Evolutionary conservation across 1,140 invertebrate species (phyloP).

Genomic region (roundworm (Caenorhabditis elegans)): WBcel235 BX284606.5:12943501-12944000

Average conservation of each 20-base stretch:
- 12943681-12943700: not conserved
- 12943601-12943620: not conserved
- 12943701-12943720: too few relatives aligned
- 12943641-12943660: not conserved
- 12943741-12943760: not conserved
- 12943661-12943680: not conserved
- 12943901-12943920: too few relatives aligned
- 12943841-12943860: too few relatives aligned
- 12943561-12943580: not conserved
- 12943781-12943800: not conserved
- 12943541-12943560: not conserved
- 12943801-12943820: not conserved
- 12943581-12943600: not conserved
- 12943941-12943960: too few relatives aligned
- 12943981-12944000: too few relatives aligned
- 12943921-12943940: too few relatives aligned
- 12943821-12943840: too few relatives aligned
- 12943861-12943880: too few relatives aligned
- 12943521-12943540: not conserved
- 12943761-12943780: not conserved
- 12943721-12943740: not conserved
- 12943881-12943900: too few relatives aligned
- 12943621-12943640: too few relatives aligned
- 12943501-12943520: slow-evolving; percentile 13
- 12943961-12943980: too few relatives aligned